Conservation (phyloP, 2,797 vertebrate species). For the Semotilus atromaculatus region DNA sequence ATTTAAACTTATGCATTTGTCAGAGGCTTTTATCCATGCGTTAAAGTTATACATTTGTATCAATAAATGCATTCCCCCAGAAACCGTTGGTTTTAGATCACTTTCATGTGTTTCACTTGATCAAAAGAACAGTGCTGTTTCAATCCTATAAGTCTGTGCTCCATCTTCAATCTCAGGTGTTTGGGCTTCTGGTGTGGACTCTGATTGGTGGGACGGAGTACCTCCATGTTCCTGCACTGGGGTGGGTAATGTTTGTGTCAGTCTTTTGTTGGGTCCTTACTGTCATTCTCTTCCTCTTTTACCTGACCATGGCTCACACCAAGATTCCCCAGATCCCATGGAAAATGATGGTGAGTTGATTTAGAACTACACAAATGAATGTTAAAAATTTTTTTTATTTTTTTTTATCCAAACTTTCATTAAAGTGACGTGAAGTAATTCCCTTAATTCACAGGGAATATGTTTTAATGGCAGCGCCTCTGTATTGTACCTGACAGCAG, state of each 20-base stretch:
- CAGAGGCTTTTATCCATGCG: neutral
- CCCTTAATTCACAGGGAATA: conserved; percentile 76
- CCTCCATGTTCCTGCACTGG: conserved; percentile 82
- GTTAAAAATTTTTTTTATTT: no score
- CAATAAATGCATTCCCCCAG: neutral
- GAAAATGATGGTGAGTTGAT: conserved; percentile 81
- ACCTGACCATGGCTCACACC: conserved; percentile 85
- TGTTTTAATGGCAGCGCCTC: conserved; percentile 85
- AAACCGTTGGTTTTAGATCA: neutral
- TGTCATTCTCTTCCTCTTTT: conserved; percentile 85
- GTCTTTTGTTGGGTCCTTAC: conserved; percentile 89
- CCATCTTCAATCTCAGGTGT: conserved; percentile 73
- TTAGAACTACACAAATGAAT: neutral
- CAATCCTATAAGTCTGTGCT: neutral
- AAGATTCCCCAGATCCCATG: conserved; percentile 87
- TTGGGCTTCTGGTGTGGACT: conserved; percentile 91
- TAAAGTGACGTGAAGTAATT: no score
- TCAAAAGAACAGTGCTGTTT: neutral
- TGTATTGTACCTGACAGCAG: conserved; percentile 85
- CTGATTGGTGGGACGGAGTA: conserved; percentile 90
- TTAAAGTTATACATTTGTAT: neutral
- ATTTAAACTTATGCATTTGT: neutral
- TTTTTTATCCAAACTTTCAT: neutral
- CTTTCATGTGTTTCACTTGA: neutral
- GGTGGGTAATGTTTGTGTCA: conserved; percentile 92